Base-by-base conservation (phyloP, 2,888 invertebrate genomes). In the Eulithis testata region DNA sequence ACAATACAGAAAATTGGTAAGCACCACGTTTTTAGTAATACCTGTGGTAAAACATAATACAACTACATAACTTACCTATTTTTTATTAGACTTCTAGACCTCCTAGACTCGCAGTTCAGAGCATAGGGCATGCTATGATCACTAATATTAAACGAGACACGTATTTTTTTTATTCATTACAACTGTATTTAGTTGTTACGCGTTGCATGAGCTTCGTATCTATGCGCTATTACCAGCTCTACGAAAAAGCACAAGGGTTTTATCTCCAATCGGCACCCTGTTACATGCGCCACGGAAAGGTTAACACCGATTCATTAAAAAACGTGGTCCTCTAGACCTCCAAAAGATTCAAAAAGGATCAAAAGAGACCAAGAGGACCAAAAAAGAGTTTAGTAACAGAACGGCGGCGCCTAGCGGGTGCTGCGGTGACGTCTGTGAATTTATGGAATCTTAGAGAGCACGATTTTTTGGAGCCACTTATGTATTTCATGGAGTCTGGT, bases 261-360 rank as follows among this genome's bases (percentile, higher is more conserved):
- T 91, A 93, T 93, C 92, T 92, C 73, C 85, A 89, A 92, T 93
- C 92, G 85, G 89, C 92, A 92, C 91, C 92, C 91, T 86, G 90
- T 92, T 90, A 90, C 88, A 88, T 87, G 91, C 90, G 85, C 89
- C 86, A 88, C 80, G 87, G 81, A 90, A 91, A 92, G 92, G 91
- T 92, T 92, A 92, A 92, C 92, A 92, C 92, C 87, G 91, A 91
- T 91, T 90, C 90, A 88, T 91, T 92, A 89, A 92, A 91, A 91
- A 91, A 90, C 80, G 80, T 89, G 82, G 84, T 82, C 81, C 21
- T 80, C 84, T 82, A 79, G 91, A 91, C 91, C 92, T 90, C 92
- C 92, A 91, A 91, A 93, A 91, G 91, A 90, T 89, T 91, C 88
- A 85, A 90, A 90, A 89, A 89, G 81, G 87, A 85, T 76, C 74